Conservation (phyloP, 2,888 invertebrate species). For the Noctua janthe region DNA sequence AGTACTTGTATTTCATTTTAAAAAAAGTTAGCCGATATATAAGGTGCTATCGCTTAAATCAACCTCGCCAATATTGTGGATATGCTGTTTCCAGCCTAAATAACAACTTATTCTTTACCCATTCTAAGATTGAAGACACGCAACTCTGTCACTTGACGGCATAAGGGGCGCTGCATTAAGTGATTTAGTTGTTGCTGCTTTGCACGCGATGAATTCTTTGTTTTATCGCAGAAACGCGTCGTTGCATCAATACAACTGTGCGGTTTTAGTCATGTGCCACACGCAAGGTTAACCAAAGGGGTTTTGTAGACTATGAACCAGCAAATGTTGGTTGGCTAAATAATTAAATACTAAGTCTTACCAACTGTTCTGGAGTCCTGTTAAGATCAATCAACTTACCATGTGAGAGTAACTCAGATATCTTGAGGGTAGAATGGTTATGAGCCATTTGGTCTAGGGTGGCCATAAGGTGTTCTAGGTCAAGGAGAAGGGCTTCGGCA, state of each 20-base stretch:
- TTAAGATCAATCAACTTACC: conserved; percentile 81
- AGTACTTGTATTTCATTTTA: neutral
- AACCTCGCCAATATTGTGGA: neutral
- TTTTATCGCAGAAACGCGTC: neutral
- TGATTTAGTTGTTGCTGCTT: neutral
- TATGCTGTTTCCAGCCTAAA: conserved; percentile 17
- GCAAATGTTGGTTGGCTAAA: conserved; percentile 8
- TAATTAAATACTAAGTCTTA: conserved; percentile 45
- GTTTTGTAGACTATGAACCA: conserved; percentile 16
- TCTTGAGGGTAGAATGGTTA: conserved; percentile 89
- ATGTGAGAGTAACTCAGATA: conserved; percentile 88
- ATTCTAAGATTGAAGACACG: neutral
- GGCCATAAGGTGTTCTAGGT: conserved; percentile 90
- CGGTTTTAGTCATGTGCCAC: neutral
- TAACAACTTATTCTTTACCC: neutral
- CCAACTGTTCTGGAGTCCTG: conserved; percentile 37
- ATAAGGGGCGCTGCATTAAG: neutral
- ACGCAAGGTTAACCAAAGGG: neutral
- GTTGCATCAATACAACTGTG: neutral
- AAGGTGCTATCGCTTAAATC: conserved; percentile 9
- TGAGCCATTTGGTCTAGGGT: conserved; percentile 90
- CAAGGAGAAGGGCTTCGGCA: conserved; percentile 90
- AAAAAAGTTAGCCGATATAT: neutral
- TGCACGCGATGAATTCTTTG: neutral
- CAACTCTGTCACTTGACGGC: conserved; percentile 1